Conservation (phyloP, 2,888 invertebrate genomes). For the Dynastes grantii region DNA sequence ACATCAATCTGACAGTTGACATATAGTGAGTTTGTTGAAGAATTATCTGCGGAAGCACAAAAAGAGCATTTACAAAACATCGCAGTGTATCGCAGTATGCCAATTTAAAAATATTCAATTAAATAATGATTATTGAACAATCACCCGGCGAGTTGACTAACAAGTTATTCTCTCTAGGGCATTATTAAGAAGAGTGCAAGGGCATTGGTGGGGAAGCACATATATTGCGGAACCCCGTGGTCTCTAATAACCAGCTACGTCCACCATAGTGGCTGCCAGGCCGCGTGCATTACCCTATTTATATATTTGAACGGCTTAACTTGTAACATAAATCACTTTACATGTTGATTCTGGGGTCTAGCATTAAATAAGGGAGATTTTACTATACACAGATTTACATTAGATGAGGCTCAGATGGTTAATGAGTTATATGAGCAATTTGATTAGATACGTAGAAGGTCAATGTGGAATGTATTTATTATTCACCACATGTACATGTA, state of each 20-base stretch:
- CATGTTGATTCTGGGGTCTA: constrained; percentile 59
- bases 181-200: constrained; percentile 50
- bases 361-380: constrained; percentile 55
- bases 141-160: constrained; percentile 57
- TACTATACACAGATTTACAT: constrained; percentile 39
- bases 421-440: constrained; percentile 30
- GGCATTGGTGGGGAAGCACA: constrained; percentile 57
- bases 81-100: not conserved
- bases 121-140: constrained; percentile 54
- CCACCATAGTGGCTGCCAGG: constrained; percentile 53
- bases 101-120: not conserved
- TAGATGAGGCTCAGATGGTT: constrained; percentile 33
- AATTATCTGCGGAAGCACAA: no score
- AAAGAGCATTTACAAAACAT: not conserved
- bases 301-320: constrained; percentile 59
- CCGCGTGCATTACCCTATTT: constrained; percentile 59
- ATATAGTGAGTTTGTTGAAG: no score
- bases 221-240: constrained; percentile 60
- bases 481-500: not conserved
- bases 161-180: constrained; percentile 57
- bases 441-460: constrained; percentile 13
- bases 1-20: no score
- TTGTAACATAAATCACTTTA: constrained; percentile 60
- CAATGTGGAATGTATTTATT: not conserved
- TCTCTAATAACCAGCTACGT: constrained; percentile 58